Conservation (phyloP, 2,797 vertebrate genomes). For the Helicolenus hilgendorfi region DNA sequence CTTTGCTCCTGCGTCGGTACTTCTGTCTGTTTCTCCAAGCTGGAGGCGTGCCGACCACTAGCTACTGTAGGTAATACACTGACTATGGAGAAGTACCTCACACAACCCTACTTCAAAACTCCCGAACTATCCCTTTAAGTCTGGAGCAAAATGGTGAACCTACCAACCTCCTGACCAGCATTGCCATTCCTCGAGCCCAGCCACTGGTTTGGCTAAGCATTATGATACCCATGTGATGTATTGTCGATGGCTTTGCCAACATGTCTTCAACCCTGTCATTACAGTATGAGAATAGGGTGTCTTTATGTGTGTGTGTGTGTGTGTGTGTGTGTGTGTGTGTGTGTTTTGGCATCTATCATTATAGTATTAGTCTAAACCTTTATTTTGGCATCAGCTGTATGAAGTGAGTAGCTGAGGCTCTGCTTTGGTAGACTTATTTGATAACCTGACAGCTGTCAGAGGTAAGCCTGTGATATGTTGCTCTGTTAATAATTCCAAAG, state of each 20-base stretch:
- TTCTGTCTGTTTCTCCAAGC: too few relatives aligned
- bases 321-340: background rate
- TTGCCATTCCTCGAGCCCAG: background rate
- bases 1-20: too few relatives aligned
- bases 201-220: background rate
- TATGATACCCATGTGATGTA: background rate
- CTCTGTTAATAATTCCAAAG: constrained; percentile 6
- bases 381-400: constrained; percentile 27
- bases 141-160: background rate
- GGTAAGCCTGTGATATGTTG: background rate
- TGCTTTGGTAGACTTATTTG: background rate
- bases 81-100: too few relatives aligned
- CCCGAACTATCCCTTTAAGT: too few relatives aligned
- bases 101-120: too few relatives aligned
- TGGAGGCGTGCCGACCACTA: too few relatives aligned
- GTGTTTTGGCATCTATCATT: constrained; percentile 8
- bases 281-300: background rate
- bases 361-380: constrained; percentile 25
- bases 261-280: constrained; percentile 12
- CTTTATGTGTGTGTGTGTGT: background rate
- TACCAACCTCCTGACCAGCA: background rate
- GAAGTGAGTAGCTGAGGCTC: constrained; percentile 1
- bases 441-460: background rate
- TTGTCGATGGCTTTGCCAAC: constrained; percentile 4
- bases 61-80: too few relatives aligned